These are phyloP conservation scores for Galerucella pusilla DNA, from an alignment of 2,888 invertebrate species.

Conservation along the genomic window DNA sequence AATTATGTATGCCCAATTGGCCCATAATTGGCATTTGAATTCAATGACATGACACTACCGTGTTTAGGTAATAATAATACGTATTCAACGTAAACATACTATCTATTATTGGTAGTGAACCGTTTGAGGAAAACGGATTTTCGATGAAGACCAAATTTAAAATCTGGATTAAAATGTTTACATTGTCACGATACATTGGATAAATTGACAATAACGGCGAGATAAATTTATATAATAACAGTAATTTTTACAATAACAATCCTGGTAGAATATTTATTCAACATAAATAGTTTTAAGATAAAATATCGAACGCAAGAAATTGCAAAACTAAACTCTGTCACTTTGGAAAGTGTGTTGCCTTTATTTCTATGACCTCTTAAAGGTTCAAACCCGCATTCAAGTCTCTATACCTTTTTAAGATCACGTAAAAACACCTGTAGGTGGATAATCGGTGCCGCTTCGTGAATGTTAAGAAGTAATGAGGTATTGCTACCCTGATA, in stretches of 20 bases:
- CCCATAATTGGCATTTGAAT: slow-evolving; percentile 65
- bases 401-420: slow-evolving; percentile 48
- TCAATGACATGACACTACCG: slow-evolving; percentile 63
- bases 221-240: too few relatives aligned
- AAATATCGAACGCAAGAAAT: slow-evolving; percentile 38
- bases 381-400: slow-evolving; percentile 62
- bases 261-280: too few relatives aligned
- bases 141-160: too few relatives aligned
- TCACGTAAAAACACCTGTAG: slow-evolving; percentile 48
- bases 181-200: too few relatives aligned
- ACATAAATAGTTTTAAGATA: slow-evolving; percentile 13
- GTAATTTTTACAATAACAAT: too few relatives aligned
- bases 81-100: slow-evolving; percentile 54
- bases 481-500: slow-evolving; percentile 10
- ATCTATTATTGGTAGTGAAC: slow-evolving; percentile 41
- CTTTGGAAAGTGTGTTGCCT: slow-evolving; percentile 48
- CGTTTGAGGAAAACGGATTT: slow-evolving; percentile 17
- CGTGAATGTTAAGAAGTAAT: slow-evolving; percentile 42
- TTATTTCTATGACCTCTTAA: slow-evolving; percentile 61
- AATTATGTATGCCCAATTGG: slow-evolving; percentile 66
- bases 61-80: slow-evolving; percentile 61
- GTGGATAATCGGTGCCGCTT: slow-evolving; percentile 31
- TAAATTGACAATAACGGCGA: too few relatives aligned
- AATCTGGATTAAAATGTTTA: too few relatives aligned
- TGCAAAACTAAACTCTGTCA: slow-evolving; percentile 33